phyloP scores from a whole-genome alignment of 2,797 vertebrate genomes.

The Tenualosa thibaudeaui region DNA sequence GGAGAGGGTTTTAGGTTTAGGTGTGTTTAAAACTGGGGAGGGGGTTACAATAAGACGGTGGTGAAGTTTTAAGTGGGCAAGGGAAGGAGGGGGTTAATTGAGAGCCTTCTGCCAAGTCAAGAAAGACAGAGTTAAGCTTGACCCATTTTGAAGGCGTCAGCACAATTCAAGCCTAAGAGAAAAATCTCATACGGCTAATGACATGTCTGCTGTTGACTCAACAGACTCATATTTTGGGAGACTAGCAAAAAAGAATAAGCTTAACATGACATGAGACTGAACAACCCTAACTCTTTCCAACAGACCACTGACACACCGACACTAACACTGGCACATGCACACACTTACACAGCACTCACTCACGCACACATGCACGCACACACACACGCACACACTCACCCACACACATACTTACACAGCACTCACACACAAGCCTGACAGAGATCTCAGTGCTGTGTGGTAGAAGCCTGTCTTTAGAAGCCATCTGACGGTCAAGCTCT shows the following conservation, averaged over 20 bases:
- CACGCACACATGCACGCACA: neutral
- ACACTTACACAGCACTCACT: neutral
- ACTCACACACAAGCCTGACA: neutral
- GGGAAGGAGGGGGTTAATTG: neutral
- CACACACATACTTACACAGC: neutral
- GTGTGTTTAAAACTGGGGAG: conserved; percentile 2
- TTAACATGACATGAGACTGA: neutral
- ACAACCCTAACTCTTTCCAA: neutral
- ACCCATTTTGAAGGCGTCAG: neutral
- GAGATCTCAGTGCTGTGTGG: neutral
- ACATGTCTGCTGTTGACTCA: neutral
- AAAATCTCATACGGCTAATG: neutral
- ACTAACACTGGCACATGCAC: no score
- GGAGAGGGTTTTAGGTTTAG: neutral
- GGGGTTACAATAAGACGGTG: neutral
- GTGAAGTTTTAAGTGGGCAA: neutral
- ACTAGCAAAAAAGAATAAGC: neutral
- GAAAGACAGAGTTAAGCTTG: neutral
- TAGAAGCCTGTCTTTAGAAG: neutral
- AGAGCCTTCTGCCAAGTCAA: conserved; percentile 14
- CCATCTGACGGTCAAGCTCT: neutral
- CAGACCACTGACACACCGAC: no score
- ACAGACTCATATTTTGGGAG: neutral
- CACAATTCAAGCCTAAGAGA: neutral
- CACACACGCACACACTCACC: neutral